Percentiles rank a stretch among this genome's conserved stretches.
Conservation (phyloP, 2,888 invertebrate species). For the Lithophane socia region DNA sequence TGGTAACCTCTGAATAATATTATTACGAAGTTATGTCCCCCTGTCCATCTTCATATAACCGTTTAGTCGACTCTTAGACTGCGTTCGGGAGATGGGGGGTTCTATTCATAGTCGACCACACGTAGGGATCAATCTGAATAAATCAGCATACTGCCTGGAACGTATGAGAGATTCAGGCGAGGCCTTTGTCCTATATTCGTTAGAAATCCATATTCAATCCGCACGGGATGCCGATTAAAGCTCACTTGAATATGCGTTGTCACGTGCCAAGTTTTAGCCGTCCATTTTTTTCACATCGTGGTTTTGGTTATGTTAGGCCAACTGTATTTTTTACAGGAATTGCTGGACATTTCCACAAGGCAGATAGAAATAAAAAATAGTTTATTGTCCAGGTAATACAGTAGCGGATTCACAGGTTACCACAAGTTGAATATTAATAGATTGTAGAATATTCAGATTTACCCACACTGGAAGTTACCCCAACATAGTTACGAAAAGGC, state of each 20-base stretch:
- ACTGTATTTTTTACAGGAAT: background rate
- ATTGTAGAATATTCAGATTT: too few species aligned
- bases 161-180: background rate
- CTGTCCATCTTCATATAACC: conserved; percentile 53
- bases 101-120: conserved; percentile 47
- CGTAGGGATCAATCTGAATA: conserved; percentile 48
- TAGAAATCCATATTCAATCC: conserved; percentile 46
- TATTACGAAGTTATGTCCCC: conserved; percentile 38
- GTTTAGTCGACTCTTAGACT: conserved; percentile 27
- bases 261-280: conserved; percentile 2
- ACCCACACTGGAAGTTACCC: background rate
- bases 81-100: conserved; percentile 2
- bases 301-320: background rate
- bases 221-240: background rate
- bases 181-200: conserved; percentile 34
- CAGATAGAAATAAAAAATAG: too few species aligned
- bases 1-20: conserved; percentile 18
- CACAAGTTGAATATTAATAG: too few species aligned
- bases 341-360: background rate
- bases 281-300: background rate
- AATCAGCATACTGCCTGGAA: conserved; percentile 34
- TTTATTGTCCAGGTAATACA: too few species aligned
- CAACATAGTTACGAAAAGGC: too few species aligned
- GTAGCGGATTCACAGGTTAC: too few species aligned
- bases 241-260: conserved; percentile 29